phyloP scores from a whole-genome alignment of 2,113 vertebrate species.

The Illadopsis cleaveri region DNA sequence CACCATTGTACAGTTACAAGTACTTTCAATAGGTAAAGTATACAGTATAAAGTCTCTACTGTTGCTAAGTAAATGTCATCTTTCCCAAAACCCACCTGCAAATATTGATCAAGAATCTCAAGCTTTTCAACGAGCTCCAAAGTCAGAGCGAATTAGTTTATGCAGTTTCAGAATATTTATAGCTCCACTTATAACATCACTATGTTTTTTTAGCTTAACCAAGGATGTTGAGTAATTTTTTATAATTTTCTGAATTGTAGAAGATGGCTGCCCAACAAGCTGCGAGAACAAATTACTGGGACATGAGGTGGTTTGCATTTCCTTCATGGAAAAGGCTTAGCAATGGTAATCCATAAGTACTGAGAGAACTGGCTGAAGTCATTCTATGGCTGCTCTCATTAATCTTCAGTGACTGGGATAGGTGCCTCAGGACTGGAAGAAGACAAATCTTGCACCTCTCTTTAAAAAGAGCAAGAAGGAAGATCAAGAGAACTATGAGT shows the following conservation, averaged over 20 bases:
- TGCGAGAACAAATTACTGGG: not conserved
- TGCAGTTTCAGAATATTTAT: not conserved
- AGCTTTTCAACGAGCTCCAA: not conserved
- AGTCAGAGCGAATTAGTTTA: slow-evolving; percentile 33
- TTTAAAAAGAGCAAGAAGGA: not conserved
- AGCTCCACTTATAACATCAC: not conserved
- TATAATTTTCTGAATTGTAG: not conserved
- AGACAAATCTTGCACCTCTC: not conserved
- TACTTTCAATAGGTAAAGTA: slow-evolving; percentile 61
- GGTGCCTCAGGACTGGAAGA: not conserved
- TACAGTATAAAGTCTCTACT: slow-evolving; percentile 59
- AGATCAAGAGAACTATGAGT: not conserved
- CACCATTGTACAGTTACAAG: slow-evolving; percentile 40
- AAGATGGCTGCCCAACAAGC: not conserved
- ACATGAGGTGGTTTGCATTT: not conserved
- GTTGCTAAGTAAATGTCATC: slow-evolving; percentile 66
- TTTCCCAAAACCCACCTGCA: slow-evolving; percentile 35
- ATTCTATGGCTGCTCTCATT: not conserved
- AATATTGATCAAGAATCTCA: slow-evolving; percentile 71
- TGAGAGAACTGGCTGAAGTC: not conserved
- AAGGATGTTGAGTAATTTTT: not conserved
- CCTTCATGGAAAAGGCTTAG: not conserved
- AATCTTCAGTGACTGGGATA: not conserved
- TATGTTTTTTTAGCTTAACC: not conserved
- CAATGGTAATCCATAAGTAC: not conserved